Percentiles rank a stretch among this genome's conserved stretches.
Conservation (phyloP, 2,797 vertebrate species). For the Apodemus agrarius region DNA sequence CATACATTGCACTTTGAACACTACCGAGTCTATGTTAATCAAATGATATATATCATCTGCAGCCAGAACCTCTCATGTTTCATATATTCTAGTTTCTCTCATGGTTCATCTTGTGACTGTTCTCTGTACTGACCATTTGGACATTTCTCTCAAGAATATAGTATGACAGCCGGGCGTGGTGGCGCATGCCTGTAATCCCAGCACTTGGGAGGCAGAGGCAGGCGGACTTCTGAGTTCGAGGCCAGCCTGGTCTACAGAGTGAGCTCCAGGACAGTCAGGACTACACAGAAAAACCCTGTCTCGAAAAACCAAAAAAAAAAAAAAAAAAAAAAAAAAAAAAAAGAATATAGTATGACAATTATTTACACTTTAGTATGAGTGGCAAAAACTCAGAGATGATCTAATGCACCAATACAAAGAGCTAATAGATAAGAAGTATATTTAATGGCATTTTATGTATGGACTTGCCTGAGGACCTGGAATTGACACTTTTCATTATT, state of each 20-base stretch:
- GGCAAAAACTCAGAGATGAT: not conserved
- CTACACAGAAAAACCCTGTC: no score
- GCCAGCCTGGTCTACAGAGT: no score
- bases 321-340: no score
- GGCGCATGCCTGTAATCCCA: no score
- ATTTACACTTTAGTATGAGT: not conserved
- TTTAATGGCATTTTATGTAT: not conserved
- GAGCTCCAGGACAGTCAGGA: no score
- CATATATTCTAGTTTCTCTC: not conserved
- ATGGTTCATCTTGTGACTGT: not conserved
- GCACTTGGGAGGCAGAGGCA: no score
- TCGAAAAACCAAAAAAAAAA: no score
- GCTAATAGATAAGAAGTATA: no score
- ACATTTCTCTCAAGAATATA: not conserved
- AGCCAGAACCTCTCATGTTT: no score
- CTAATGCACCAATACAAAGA: not conserved
- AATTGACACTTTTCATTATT: not conserved
- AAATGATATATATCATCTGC: not conserved
- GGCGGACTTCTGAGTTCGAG: no score
- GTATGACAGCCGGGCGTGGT: no score
- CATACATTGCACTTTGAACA: not conserved
- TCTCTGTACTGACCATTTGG: not conserved
- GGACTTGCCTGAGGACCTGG: not conserved
- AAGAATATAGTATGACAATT: not conserved
- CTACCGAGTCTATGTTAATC: not conserved